Evolutionary conservation across 2,113 vertebrate species (phyloP), one percentile per base, ranked within the genome.

Genomic region (Podiceps cristatus): DNA sequence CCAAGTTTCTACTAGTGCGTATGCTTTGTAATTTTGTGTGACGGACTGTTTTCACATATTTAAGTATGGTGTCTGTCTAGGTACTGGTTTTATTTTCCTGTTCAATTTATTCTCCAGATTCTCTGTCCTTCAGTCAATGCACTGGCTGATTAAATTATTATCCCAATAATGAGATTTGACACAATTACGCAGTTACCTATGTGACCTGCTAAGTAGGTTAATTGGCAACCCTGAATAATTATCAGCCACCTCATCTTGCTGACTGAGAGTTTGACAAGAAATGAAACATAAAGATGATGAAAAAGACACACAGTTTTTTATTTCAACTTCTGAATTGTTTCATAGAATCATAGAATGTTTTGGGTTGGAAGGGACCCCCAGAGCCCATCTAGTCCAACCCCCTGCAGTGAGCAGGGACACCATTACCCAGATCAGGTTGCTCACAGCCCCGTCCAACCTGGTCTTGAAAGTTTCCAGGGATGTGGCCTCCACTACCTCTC

Each of bases 121-220:
- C 78, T 76, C 74, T 74, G 35, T 62, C n/a, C 79, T 93, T 95
- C 84, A 95, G 50, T 96, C 79, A 86, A 78, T 96, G 72, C 62
- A 68, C 40, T 74, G 44, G 67, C 22, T 98, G 94, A 97, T 96
- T 97, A 89, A 97, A 93, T 96, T 94, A 97, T 96, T 97, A 91
- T 89, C 76, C 63, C 76, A 93, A 3, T 97, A 97, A 97, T 96
- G 92, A 96, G 85, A 76, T 96, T 93, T 93, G 92, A 95, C 93
- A 95, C 93, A 96, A 93, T 96, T 97, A 50, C 93, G 72, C 87
- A 89, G 78, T 95, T 98, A 97, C 97, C 87, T 96, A 23, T 83
- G 91, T 93, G 94, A 96, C 96, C 95, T 94, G 77, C 92, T 96
- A 97, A 97, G 89, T 84, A 95, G 97, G 96, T 97, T 97, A 97